phyloP scores from a whole-genome alignment of 30 jellyfish, hydroid and myxozoan genomes.

The Pseudorhiza aurosa region DNA sequence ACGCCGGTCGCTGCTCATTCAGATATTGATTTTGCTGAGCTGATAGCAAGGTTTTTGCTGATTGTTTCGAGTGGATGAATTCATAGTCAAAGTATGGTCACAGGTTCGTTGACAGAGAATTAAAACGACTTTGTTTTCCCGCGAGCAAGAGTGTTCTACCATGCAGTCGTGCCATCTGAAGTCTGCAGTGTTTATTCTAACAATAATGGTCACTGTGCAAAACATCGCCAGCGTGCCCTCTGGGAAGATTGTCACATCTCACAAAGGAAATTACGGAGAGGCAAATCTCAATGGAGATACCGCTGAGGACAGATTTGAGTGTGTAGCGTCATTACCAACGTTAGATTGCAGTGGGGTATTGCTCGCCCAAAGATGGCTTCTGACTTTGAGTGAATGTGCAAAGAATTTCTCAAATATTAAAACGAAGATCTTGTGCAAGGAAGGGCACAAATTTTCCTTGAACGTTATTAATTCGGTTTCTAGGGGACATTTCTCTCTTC shows the following conservation, averaged over 20 bases:
- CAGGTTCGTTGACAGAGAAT: neutral
- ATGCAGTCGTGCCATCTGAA: neutral
- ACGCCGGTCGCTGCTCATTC: neutral
- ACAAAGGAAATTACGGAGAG: neutral
- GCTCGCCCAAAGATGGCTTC: constrained; percentile 24
- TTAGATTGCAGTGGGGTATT: constrained; percentile 31
- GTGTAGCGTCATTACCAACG: constrained; percentile 24
- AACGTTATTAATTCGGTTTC: neutral
- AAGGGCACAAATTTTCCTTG: neutral
- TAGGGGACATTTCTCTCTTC: constrained; percentile 24
- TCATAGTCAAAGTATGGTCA: neutral
- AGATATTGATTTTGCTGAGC: constrained; percentile 23
- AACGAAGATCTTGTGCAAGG: constrained; percentile 6
- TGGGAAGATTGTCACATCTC: constrained; percentile 4
- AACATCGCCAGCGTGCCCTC: constrained; percentile 24
- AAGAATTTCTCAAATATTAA: neutral
- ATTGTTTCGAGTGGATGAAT: neutral
- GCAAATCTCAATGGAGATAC: neutral
- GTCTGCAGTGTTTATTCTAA: neutral
- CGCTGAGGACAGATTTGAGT: neutral
- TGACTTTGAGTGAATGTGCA: constrained; percentile 22
- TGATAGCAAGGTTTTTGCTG: constrained; percentile 12
- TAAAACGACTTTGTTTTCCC: neutral
- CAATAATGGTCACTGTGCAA: neutral
- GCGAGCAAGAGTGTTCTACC: neutral